These are phyloP conservation scores for Haplochromis vanheusdeni DNA, from an alignment of 2,113 vertebrate species.

Conservation along the genomic window DNA sequence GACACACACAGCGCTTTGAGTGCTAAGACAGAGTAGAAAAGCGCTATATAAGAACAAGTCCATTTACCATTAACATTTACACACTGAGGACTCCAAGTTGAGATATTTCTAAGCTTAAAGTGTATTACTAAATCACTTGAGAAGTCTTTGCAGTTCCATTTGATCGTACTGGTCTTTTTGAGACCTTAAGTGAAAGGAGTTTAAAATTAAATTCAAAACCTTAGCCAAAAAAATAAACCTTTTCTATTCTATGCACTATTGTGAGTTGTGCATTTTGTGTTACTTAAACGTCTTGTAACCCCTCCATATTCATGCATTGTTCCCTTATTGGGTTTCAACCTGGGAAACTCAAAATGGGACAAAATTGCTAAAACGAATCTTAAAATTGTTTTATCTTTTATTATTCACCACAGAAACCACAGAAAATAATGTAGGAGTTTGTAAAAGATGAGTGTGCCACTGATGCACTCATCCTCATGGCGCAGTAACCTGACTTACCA, in stretches of 20 bases:
- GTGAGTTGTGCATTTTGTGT: neutral
- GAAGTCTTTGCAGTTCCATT: neutral
- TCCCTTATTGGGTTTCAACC: no score
- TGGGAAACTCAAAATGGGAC: neutral
- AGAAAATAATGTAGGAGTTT: neutral
- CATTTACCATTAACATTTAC: neutral
- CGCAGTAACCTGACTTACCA: slow-evolving; percentile 22
- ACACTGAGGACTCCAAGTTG: neutral
- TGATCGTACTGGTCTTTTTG: neutral
- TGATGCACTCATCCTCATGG: neutral
- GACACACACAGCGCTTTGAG: neutral
- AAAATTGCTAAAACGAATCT: neutral
- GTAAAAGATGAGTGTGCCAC: neutral
- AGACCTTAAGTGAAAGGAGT: neutral
- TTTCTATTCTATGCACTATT: neutral
- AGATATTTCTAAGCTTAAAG: neutral
- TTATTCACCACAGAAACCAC: neutral
- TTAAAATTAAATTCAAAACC: neutral
- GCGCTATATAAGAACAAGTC: neutral
- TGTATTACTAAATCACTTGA: neutral
- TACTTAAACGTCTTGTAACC: neutral
- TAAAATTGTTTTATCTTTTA: neutral
- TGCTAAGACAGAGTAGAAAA: neutral
- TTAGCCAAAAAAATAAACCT: neutral
- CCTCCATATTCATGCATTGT: neutral